A percentile compares a stretch with the other conserved stretches of the same genome.
Conservation (phyloP, 2,888 invertebrate genomes). For the Pollenia amentaria region DNA sequence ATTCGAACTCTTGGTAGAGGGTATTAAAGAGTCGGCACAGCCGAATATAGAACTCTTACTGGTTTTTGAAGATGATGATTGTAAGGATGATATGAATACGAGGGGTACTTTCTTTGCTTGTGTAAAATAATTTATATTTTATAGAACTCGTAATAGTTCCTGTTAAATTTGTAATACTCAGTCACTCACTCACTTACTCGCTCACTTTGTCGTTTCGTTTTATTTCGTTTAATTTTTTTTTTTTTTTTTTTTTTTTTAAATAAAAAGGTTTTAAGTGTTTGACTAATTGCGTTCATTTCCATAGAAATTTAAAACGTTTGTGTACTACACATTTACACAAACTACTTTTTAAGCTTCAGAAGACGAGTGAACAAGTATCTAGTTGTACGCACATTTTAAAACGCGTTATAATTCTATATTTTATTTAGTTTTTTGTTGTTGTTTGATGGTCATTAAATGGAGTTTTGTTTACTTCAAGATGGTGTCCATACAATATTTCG, state of each 20-base stretch:
- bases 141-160: constrained; percentile 70
- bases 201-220: constrained; percentile 27
- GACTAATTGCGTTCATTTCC: constrained; percentile 81
- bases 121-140: constrained; percentile 70
- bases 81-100: constrained; percentile 48
- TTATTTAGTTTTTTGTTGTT: constrained; percentile 35
- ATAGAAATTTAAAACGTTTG: constrained; percentile 73
- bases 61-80: constrained; percentile 32
- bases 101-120: constrained; percentile 62
- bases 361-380: background rate
- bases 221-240: background rate
- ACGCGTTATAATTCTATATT: constrained; percentile 68
- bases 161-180: constrained; percentile 68
- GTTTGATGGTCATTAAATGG: constrained; percentile 60
- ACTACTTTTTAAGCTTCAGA: background rate
- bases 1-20: too few species aligned
- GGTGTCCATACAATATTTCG: background rate
- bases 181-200: constrained; percentile 24
- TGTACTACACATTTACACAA: constrained; percentile 39
- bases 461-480: background rate
- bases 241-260: background rate
- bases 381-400: constrained; percentile 57
- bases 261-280: constrained; percentile 77
- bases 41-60: background rate
- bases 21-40: too few species aligned